Percentiles rank a stretch among this genome's conserved stretches.
Conservation (phyloP, 1,140 invertebrate genomes). For the Eumaeus atala region DNA sequence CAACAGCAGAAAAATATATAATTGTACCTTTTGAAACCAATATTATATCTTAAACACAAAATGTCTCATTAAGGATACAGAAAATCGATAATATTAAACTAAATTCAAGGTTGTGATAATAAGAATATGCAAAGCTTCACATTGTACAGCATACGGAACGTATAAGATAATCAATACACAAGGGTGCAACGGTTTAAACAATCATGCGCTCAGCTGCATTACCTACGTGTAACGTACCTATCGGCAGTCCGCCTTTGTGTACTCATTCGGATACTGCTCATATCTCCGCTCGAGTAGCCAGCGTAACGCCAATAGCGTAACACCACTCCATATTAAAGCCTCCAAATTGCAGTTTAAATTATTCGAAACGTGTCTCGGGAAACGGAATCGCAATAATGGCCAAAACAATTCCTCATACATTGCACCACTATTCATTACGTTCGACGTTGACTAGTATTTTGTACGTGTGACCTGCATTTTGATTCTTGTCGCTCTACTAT, state of each 20-base stretch:
- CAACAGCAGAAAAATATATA: too few relatives aligned
- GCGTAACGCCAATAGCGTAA: conserved; percentile 55
- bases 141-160: background rate
- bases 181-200: conserved; percentile 26
- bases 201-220: conserved; percentile 57
- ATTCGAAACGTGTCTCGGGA: conserved; percentile 68
- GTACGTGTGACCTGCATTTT: conserved; percentile 15
- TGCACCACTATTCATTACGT: conserved; percentile 17
- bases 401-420: conserved; percentile 63
- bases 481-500: background rate
- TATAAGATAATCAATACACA: too few relatives aligned
- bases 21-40: too few relatives aligned
- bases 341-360: conserved; percentile 71
- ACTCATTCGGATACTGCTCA: conserved; percentile 65
- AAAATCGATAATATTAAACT: too few relatives aligned
- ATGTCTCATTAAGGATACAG: too few relatives aligned
- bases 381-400: conserved; percentile 67
- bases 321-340: conserved; percentile 69
- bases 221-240: conserved; percentile 34
- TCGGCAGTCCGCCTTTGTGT: conserved; percentile 52
- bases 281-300: conserved; percentile 46
- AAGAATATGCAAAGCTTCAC: background rate
- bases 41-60: too few relatives aligned
- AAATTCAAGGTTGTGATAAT: background rate
- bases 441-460: conserved; percentile 15